Evolutionary conservation across 2,113 vertebrate species (phyloP), one percentile per base, ranked within the genome.

Genomic region (Candoia aspera): DNA sequence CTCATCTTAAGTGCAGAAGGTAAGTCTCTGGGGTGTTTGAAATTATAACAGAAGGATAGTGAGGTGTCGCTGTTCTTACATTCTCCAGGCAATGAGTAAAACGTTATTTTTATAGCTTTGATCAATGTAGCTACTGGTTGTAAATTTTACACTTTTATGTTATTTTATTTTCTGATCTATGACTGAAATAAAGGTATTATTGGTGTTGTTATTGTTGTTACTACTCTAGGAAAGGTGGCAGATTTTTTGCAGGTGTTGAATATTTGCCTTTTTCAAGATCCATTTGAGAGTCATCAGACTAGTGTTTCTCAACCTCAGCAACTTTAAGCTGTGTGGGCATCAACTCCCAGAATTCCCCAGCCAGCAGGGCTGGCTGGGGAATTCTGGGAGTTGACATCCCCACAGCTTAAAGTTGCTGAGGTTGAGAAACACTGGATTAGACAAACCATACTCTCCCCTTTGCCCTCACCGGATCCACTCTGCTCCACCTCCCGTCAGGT

Each of bases 1-100:
- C 54, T 79, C 29, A 86, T 79, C 83, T 33, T 55, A 53, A 73
- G 54, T 24, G 42, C 55, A 88, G 86, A 83, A 88, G 91, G 86
- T 92, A 73, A 92, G 68, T 59, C 6, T 73, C 33, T 10, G 11
- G 46, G 17, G 2, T 5, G 8, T 73, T 73, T 87, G 17, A 90
- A 89, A 89, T 68, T 46, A 64, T 68, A 58, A 60, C 42, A 84
- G 42, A 86, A 87, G 15, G 15, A 29, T 21, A 42, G 19, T 21
- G 15, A 68, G 13, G 1, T 19, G 4, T 59, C 29, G 8, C 15
- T 55, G 15, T 19, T 37, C 9, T 17, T 37, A 73, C 15, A 37
- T 73, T 46, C 13, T 0, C 57, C 15, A n/a, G 79, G 57, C 17
- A 60, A 60, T 9, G 37, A 12, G 37, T 90, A 58, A 59, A 84